A percentile compares a stretch with the other conserved stretches of the same genome.
These are phyloP conservation scores for Campylorhamphus procurvoides DNA, from an alignment of 2,113 vertebrate genomes.

Conservation along the genomic window DNA sequence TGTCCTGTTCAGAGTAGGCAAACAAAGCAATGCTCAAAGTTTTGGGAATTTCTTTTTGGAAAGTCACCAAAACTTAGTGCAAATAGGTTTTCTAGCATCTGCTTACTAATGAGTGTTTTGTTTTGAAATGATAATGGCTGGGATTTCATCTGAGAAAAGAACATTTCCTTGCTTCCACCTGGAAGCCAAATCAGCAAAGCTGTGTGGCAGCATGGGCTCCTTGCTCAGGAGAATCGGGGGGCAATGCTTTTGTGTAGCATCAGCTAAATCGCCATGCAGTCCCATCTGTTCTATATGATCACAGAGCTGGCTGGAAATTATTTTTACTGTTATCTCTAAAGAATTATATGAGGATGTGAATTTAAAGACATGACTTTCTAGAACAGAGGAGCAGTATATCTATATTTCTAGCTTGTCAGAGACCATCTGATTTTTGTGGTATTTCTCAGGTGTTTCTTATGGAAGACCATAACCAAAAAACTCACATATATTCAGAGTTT, in stretches of 20 bases:
- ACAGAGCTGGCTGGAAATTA: neutral
- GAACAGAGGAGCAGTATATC: neutral
- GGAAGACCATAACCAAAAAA: neutral
- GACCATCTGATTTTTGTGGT: neutral
- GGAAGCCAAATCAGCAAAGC: constrained; percentile 23
- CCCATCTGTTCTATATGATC: constrained; percentile 36
- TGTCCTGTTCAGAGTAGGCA: neutral
- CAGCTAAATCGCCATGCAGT: neutral
- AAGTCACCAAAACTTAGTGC: neutral
- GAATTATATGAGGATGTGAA: neutral
- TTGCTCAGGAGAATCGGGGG: neutral
- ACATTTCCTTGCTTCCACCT: neutral
- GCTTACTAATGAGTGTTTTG: neutral
- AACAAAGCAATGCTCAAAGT: neutral
- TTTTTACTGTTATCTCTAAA: neutral
- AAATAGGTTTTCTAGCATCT: neutral
- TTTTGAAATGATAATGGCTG: neutral
- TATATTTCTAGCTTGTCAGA: neutral
- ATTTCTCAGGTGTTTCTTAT: neutral
- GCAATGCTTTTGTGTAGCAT: neutral
- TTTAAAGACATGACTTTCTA: neutral
- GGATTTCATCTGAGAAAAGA: neutral
- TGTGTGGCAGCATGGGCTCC: neutral
- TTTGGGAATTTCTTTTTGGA: neutral
- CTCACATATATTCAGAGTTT: neutral